Evolutionary conservation across 2,888 invertebrate species (phyloP).

Genomic region (Leptura quadrifasciata): DNA sequence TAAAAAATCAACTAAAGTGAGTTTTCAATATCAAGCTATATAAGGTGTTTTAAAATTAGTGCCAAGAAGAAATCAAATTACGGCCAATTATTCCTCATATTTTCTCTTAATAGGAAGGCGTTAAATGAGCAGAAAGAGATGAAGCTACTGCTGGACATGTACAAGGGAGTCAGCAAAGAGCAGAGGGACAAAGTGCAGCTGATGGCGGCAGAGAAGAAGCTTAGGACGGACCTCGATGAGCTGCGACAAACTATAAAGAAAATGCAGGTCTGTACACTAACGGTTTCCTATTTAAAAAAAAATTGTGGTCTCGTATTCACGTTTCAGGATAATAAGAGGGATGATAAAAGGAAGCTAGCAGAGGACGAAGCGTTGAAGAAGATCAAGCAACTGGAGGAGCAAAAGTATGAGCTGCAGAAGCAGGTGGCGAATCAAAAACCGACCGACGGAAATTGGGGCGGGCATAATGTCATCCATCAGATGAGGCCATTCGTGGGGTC

Average conservation of each 20-base stretch:
- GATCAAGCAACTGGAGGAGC: constrained; percentile 95
- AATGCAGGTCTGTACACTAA: constrained; percentile 79
- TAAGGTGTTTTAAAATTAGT: no score
- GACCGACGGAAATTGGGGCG: constrained; percentile 72
- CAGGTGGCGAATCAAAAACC: constrained; percentile 91
- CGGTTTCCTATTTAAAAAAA: constrained; percentile 38
- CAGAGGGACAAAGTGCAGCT: constrained; percentile 96
- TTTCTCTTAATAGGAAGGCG: constrained; percentile 82
- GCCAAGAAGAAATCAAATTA: no score
- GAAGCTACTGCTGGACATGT: constrained; percentile 96
- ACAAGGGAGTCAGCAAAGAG: constrained; percentile 97
- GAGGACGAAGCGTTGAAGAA: constrained; percentile 96
- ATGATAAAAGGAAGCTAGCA: constrained; percentile 91
- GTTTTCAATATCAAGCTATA: constrained; percentile 61
- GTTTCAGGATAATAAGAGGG: constrained; percentile 89
- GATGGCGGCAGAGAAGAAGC: constrained; percentile 96
- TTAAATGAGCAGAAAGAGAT: constrained; percentile 95
- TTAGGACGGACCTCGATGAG: constrained; percentile 92
- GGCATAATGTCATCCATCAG: constrained; percentile 74
- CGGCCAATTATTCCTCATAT: neutral
- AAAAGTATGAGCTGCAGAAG: constrained; percentile 93
- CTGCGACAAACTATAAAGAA: constrained; percentile 90
- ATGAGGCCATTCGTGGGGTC: constrained; percentile 84
- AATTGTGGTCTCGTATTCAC: constrained; percentile 29
- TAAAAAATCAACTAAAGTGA: constrained; percentile 94